Conservation (phyloP, 2,888 invertebrate genomes). For the Pterostichus madidus region DNA sequence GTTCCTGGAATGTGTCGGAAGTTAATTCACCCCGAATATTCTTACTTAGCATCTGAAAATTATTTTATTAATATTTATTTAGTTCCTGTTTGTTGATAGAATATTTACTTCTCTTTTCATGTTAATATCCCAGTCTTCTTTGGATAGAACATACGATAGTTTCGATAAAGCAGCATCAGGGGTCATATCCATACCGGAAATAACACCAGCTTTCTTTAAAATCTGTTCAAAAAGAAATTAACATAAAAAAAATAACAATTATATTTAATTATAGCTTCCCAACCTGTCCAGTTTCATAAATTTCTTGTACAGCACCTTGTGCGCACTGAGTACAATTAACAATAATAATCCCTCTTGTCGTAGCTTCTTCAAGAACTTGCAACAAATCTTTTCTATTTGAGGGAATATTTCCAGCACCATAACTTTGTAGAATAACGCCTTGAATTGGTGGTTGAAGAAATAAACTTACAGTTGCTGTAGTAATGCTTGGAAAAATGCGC, state of each 20-base stretch:
- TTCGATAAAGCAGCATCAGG: constrained; percentile 96
- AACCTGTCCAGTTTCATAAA: constrained; percentile 92
- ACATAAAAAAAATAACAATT: constrained; percentile 71
- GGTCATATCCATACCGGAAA: constrained; percentile 93
- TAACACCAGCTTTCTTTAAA: constrained; percentile 85
- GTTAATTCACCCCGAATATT: constrained; percentile 92
- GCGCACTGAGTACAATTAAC: constrained; percentile 96
- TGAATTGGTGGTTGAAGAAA: constrained; percentile 85
- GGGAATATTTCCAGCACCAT: constrained; percentile 96
- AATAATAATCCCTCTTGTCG: constrained; percentile 88
- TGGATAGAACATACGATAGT: constrained; percentile 92
- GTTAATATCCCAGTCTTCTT: constrained; percentile 83
- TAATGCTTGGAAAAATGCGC: constrained; percentile 95
- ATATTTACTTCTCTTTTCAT: constrained; percentile 82
- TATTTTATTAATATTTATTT: no score
- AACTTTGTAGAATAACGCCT: constrained; percentile 94
- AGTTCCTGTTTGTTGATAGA: constrained; percentile 47
- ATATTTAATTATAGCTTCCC: constrained; percentile 72
- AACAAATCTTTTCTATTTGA: constrained; percentile 90
- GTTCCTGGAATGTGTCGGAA: constrained; percentile 68
- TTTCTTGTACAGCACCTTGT: constrained; percentile 86
- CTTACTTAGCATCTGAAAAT: constrained; percentile 84
- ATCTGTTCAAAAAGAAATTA: constrained; percentile 76
- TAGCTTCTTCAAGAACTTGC: constrained; percentile 84
- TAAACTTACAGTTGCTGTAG: constrained; percentile 82